Percentiles rank a stretch among this genome's conserved stretches.
These are phyloP conservation scores for Clupea harengus DNA, from an alignment of 2,113 vertebrate species.

Conservation along the genomic window DNA sequence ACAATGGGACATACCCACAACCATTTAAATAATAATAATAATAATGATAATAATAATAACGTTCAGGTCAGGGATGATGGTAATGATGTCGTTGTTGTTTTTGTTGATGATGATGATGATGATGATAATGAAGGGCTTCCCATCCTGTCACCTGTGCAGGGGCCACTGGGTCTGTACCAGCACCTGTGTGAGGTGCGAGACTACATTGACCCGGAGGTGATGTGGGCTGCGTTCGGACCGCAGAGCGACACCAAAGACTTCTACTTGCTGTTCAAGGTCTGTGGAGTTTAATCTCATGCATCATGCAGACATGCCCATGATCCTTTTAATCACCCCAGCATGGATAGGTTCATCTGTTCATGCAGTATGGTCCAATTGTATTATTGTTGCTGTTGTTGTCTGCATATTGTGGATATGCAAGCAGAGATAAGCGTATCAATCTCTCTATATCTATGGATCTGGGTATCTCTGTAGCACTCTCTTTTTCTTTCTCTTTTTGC, in stretches of 20 bases:
- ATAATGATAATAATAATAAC: too few relatives aligned
- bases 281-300: not conserved
- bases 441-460: too few relatives aligned
- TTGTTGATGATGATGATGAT: not conserved
- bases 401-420: not conserved
- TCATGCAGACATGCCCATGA: too few relatives aligned
- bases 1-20: too few relatives aligned
- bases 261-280: conserved; percentile 13
- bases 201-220: conserved; percentile 14
- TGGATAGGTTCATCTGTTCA: too few relatives aligned
- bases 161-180: not conserved
- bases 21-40: too few relatives aligned
- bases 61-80: too few relatives aligned
- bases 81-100: too few relatives aligned
- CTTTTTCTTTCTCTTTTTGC: not conserved
- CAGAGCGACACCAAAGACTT: conserved; percentile 28
- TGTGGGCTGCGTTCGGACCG: conserved; percentile 26
- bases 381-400: not conserved
- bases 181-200: conserved; percentile 30
- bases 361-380: not conserved
- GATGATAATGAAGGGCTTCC: not conserved
- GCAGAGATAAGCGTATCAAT: not conserved
- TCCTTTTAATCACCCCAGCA: too few relatives aligned
- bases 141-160: not conserved
- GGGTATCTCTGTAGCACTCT: not conserved